Conservation (phyloP, 2,113 vertebrate genomes). For the Brachyhypopomus occidentalis region DNA sequence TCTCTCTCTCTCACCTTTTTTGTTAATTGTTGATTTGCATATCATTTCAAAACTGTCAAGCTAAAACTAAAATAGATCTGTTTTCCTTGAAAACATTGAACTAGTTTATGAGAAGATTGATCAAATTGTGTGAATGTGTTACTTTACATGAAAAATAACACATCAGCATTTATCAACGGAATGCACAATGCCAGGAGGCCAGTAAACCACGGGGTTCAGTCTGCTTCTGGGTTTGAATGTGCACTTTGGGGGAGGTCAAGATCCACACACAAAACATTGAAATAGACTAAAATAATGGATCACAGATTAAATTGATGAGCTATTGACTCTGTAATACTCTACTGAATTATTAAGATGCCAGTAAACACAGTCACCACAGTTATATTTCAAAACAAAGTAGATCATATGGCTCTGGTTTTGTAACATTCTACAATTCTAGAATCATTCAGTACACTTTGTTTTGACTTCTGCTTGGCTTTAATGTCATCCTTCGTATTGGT, state of each 20-base stretch:
- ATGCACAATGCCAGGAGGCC: background rate
- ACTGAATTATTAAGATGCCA: background rate
- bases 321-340: background rate
- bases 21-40: background rate
- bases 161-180: background rate
- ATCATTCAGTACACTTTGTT: too few species aligned
- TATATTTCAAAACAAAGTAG: too few species aligned
- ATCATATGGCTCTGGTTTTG: too few species aligned
- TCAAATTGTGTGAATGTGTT: background rate
- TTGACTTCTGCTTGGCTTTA: too few species aligned
- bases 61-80: background rate
- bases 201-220: background rate
- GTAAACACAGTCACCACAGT: background rate
- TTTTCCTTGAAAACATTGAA: background rate
- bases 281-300: background rate
- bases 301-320: background rate
- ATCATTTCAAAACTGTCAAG: background rate
- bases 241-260: background rate
- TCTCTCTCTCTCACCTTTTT: background rate
- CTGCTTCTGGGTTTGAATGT: background rate
- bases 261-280: background rate
- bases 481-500: background rate
- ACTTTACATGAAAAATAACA: background rate
- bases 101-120: background rate
- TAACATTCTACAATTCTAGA: too few species aligned